phyloP scores from a whole-genome alignment of 2,888 invertebrate genomes.

The Drosophila differens region DNA sequence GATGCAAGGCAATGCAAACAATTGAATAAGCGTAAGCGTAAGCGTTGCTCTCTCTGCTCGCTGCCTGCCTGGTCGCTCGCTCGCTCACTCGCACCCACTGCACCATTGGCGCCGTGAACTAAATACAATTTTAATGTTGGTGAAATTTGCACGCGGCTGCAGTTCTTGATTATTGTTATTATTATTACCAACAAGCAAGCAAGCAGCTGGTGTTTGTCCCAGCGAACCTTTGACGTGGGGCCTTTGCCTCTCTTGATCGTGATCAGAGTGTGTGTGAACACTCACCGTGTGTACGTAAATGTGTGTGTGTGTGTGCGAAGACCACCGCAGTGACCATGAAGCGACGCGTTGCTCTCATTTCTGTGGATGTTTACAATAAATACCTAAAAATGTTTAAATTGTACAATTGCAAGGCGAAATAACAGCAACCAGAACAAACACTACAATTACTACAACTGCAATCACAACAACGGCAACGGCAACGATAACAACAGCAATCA shows the following conservation, averaged over 20 bases:
- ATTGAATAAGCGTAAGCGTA: conserved; percentile 63
- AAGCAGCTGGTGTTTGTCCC: conserved; percentile 42
- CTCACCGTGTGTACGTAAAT: background rate
- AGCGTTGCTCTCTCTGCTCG: conserved; percentile 46
- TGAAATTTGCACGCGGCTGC: conserved; percentile 41
- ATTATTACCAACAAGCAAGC: conserved; percentile 14
- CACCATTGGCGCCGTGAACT: conserved; percentile 31
- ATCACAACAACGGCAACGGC: conserved; percentile 23
- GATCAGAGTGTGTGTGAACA: conserved; percentile 35
- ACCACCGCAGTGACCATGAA: conserved; percentile 75
- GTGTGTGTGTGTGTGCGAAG: conserved; percentile 38
- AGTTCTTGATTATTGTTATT: conserved; percentile 39
- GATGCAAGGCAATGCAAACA: conserved; percentile 66
- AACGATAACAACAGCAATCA: conserved; percentile 19
- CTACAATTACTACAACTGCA: conserved; percentile 18
- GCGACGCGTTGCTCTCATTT: conserved; percentile 67
- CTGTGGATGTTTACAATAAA: conserved; percentile 70
- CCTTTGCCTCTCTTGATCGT: conserved; percentile 41
- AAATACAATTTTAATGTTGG: conserved; percentile 29
- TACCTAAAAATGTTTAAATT: conserved; percentile 57
- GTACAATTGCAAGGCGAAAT: conserved; percentile 43
- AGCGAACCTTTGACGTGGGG: conserved; percentile 14
- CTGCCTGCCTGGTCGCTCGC: conserved; percentile 11
- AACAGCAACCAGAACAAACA: conserved; percentile 17
- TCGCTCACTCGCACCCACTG: conserved; percentile 13